A percentile compares a stretch with the other conserved stretches of the same genome.
Evolutionary conservation across 2,113 vertebrate genomes (phyloP).

Genomic region (Corydoras sp.): DNA sequence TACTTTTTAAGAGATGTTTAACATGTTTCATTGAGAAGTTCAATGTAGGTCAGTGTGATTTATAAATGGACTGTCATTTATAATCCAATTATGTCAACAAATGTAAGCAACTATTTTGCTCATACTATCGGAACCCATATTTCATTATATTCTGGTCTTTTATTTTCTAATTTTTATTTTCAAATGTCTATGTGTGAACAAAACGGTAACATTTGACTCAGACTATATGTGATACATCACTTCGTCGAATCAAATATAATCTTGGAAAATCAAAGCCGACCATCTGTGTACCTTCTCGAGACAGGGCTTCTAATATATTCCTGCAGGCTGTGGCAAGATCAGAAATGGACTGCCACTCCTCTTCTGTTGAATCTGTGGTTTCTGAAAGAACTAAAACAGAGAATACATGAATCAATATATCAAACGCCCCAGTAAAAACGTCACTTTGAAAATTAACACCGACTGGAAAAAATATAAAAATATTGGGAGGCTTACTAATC

Average conservation of each 20-base stretch:
- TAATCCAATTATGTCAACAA: no score
- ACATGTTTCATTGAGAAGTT: no score
- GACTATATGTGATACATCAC: neutral
- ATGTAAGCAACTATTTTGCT: no score
- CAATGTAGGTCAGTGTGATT: no score
- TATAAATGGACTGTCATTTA: no score
- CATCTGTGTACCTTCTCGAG: conserved; percentile 71
- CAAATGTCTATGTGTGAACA: no score
- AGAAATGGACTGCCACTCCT: conserved; percentile 85
- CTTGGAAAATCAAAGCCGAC: neutral
- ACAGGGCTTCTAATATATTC: conserved; percentile 80
- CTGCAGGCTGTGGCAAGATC: conserved; percentile 80
- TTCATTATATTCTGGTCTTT: no score
- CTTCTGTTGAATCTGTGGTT: conserved; percentile 72
- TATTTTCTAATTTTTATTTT: no score
- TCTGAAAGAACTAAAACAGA: conserved; percentile 72
- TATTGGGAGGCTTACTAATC: conserved; percentile 18
- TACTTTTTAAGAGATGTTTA: no score
- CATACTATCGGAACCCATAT: no score
- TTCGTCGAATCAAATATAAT: neutral
- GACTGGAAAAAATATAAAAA: neutral
- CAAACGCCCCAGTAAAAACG: neutral
- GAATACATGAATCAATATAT: neutral
- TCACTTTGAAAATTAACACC: neutral
- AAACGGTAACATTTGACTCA: neutral